Conservation (phyloP, 2,888 invertebrate species). For the Drosophila neoperkinsi region DNA sequence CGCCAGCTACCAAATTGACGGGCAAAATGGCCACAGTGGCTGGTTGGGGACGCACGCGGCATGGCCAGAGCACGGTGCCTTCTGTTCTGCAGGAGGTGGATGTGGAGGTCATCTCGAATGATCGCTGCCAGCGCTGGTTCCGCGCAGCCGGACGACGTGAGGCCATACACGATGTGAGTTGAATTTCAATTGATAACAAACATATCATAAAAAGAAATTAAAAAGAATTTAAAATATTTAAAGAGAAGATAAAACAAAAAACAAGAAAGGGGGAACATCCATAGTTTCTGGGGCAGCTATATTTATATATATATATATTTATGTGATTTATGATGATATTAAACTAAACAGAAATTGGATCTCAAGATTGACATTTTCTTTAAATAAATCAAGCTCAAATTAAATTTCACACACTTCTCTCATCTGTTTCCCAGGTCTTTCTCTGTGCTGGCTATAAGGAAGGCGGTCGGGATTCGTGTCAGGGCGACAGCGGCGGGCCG, state of each 20-base stretch:
- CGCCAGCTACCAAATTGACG: slow-evolving; percentile 90
- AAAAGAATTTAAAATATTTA: not conserved
- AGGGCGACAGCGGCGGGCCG: slow-evolving; percentile 94
- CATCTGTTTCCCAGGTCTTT: slow-evolving; percentile 86
- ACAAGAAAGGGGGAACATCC: no score
- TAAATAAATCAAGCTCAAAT: not conserved
- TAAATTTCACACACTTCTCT: not conserved
- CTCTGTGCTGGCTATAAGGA: slow-evolving; percentile 97
- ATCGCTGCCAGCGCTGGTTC: slow-evolving; percentile 97
- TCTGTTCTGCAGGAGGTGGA: slow-evolving; percentile 94
- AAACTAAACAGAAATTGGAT: no score
- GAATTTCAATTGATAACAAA: not conserved
- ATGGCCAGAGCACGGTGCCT: slow-evolving; percentile 95
- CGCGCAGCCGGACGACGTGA: slow-evolving; percentile 94
- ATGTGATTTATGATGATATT: no score
- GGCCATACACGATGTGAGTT: slow-evolving; percentile 92
- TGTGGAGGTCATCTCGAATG: slow-evolving; percentile 94
- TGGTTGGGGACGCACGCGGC: slow-evolving; percentile 96
- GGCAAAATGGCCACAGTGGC: slow-evolving; percentile 96
- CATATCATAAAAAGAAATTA: not conserved
- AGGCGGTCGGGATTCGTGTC: slow-evolving; percentile 91
- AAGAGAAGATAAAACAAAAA: not conserved
- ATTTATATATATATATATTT: no score
- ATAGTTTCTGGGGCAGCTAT: no score
- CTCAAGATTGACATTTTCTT: not conserved